These are phyloP conservation scores for Macaria liturata DNA, from an alignment of 2,888 invertebrate species.

Conservation along the genomic window DNA sequence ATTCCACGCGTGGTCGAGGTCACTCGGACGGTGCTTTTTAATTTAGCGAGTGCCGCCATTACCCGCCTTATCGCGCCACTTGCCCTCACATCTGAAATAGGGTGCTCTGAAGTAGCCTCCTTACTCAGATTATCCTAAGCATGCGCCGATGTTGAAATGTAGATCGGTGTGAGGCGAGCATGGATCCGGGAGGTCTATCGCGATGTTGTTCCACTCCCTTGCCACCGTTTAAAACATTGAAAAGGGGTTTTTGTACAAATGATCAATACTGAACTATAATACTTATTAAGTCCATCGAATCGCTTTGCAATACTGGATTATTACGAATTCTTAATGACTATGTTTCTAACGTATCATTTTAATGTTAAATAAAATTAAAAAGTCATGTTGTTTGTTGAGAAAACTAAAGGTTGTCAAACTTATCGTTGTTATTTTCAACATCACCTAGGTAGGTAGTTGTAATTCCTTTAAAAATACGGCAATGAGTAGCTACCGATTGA, in stretches of 20 bases:
- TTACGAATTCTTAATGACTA: background rate
- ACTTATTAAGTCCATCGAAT: conserved; percentile 3
- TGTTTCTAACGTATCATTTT: background rate
- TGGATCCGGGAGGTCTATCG: conserved; percentile 50
- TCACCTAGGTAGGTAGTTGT: no score
- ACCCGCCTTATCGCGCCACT: conserved; percentile 59
- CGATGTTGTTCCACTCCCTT: conserved; percentile 45
- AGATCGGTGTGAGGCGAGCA: conserved; percentile 54
- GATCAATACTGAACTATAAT: conserved; percentile 9
- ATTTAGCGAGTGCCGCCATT: conserved; percentile 69
- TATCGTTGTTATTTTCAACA: no score
- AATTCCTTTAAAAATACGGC: no score
- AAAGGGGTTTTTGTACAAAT: conserved; percentile 51
- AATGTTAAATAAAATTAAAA: background rate
- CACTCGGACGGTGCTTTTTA: conserved; percentile 63
- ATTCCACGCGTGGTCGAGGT: conserved; percentile 46
- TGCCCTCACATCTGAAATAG: conserved; percentile 62
- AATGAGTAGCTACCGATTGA: no score
- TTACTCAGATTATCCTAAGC: conserved; percentile 63
- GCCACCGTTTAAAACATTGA: conserved; percentile 59
- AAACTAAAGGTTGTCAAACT: background rate
- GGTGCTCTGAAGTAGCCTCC: conserved; percentile 60
- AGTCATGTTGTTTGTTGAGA: background rate
- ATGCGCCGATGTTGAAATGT: conserved; percentile 56
- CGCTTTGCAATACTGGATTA: background rate